Percentiles rank a stretch among this genome's conserved stretches.
Evolutionary conservation across 2,113 vertebrate genomes (phyloP).

Genomic region (Daphoenositta chrysoptera): DNA sequence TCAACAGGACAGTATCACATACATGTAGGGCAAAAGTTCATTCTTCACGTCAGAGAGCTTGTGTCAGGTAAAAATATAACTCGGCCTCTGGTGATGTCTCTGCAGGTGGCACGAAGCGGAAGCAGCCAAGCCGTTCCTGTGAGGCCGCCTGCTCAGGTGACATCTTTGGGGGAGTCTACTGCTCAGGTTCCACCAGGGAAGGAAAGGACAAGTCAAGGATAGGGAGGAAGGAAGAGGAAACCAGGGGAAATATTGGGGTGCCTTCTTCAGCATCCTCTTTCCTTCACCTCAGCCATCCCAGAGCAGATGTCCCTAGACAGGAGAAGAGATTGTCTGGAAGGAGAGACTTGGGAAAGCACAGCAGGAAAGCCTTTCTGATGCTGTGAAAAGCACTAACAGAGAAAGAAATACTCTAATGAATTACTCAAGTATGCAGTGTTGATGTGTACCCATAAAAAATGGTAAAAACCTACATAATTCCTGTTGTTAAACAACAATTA

Average conservation of each 20-base stretch:
- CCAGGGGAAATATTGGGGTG: background rate
- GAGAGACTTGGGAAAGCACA: background rate
- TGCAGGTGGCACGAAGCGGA: background rate
- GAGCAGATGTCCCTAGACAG: background rate
- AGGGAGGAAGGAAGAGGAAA: background rate
- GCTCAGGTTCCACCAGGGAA: background rate
- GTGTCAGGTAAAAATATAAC: conserved; percentile 24
- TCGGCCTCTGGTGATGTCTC: background rate
- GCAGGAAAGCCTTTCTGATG: background rate
- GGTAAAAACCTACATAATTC: background rate
- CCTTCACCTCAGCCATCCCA: background rate
- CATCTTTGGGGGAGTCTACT: background rate
- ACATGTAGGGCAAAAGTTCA: background rate
- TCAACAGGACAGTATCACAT: background rate
- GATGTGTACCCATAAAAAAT: background rate
- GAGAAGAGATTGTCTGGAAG: background rate
- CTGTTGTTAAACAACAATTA: background rate
- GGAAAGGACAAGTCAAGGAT: background rate
- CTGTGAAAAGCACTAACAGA: background rate
- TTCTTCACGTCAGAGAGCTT: background rate
- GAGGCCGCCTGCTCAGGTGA: background rate
- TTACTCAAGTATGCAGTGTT: background rate
- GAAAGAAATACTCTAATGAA: background rate
- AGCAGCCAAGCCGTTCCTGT: background rate
- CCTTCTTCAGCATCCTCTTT: background rate